Base-by-base conservation (phyloP, 2,888 invertebrate species). In the Tenthredo notha region DNA sequence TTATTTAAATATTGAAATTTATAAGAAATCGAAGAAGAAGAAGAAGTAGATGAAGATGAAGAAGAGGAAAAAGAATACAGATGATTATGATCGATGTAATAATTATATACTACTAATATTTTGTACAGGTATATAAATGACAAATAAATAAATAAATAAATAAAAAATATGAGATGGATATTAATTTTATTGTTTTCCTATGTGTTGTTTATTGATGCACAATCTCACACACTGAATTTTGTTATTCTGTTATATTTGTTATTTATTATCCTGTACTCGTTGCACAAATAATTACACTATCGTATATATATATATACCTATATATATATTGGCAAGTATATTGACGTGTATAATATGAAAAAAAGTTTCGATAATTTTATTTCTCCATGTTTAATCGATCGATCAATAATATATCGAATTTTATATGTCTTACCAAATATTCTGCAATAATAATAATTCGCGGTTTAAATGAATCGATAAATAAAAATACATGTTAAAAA, bases 401-500 rank as follows among this genome's bases (percentile, higher is more conserved):
- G 33, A 33, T n/a, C n/a, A n/a, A n/a, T n/a, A n/a, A n/a, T 33
- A 33, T 33, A 33, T 2, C 29, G 29, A 33, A 33, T 33, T 33
- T 2, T 2, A 33, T 33, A 33, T 33, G 4, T 33, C 54, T 54
- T 54, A 54, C 54, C 54, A 54, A 54, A 54, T 54, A 54, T 54
- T 54, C 54, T 54, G n/a, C n/a, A 54, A 54, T 54, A 54, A 54
- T 54, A 54, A 54, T 54, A 54, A 54, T 54, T 54, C 54, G 54
- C 54, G 54, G n/a, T 54, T n/a, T 7, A n/a, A n/a, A 1, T 54
- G 6, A n/a, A 54, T 54, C n/a, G 15, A 54, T 54, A n/a, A n/a
- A 54, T 54, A 7, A n/a, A 54, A 54, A 54, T 54, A n/a, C 54
- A 54, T 54, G 6, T 54, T 54, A 54, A 54, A 0, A n/a, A n/a